Base-by-base conservation (phyloP, 2,888 invertebrate genomes). In the Epirrhoe tristata region DNA sequence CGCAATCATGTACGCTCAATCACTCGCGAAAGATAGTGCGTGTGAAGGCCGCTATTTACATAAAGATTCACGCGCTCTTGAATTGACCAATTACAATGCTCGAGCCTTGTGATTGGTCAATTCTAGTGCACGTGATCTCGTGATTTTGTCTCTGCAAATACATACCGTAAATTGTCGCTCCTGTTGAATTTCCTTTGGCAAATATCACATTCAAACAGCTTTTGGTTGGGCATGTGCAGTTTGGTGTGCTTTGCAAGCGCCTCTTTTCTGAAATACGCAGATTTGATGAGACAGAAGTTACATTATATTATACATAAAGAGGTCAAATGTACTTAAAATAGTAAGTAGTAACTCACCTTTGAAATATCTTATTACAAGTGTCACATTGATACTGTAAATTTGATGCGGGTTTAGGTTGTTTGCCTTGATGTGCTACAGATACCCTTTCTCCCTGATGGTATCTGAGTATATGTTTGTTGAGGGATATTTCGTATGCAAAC, bases 241-340 rank as follows among this genome's bases (percentile, higher is more conserved):
- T 95, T 95, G 24, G 94, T 93, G 82, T 96, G 96, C 58, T 95
- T 94, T 0, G 94, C 94, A 8, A 96, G 88, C 76, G 95, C 94
- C 72, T 96, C 96, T 58, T 95, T 94, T 83, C 96, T 95, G 56
- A 31, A 60, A 14, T 31, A n/a, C n/a, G n/a, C n/a, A n/a, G n/a
- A n/a, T n/a, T n/a, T n/a, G n/a, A n/a, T n/a, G n/a, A n/a, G n/a
- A n/a, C n/a, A n/a, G n/a, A n/a, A n/a, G n/a, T n/a, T n/a, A n/a
- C n/a, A n/a, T n/a, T n/a, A n/a, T n/a, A n/a, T n/a, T n/a, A n/a
- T n/a, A n/a, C n/a, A n/a, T n/a, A n/a, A n/a, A n/a, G n/a, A n/a
- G n/a, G n/a, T n/a, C n/a, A n/a, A n/a, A n/a, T n/a, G n/a, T n/a
- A n/a, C n/a, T n/a, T n/a, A n/a, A n/a, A n/a, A n/a, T n/a, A n/a